Evolutionary conservation across 2,888 invertebrate genomes (phyloP).

Genomic region (Mystacides longicornis): DNA sequence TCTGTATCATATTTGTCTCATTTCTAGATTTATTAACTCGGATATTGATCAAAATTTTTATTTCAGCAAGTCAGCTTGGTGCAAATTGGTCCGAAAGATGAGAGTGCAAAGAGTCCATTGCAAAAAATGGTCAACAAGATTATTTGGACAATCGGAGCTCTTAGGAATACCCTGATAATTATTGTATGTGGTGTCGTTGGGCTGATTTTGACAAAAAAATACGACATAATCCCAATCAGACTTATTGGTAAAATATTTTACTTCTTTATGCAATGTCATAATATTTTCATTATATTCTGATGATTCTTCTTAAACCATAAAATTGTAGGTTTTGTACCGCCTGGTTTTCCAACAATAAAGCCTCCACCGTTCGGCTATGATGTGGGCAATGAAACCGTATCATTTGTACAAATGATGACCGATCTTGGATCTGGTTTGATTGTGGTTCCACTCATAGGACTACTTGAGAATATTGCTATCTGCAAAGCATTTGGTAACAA

Average conservation of each 20-base stretch:
- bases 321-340: conserved; percentile 54
- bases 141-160: conserved; percentile 70
- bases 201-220: conserved; percentile 49
- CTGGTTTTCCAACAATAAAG: conserved; percentile 62
- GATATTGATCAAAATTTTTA: too few species aligned
- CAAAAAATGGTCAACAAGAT: conserved; percentile 57
- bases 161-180: conserved; percentile 80
- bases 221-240: conserved; percentile 52
- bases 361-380: conserved; percentile 60
- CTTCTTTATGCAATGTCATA: not conserved
- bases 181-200: conserved; percentile 66
- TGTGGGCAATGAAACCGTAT: conserved; percentile 52
- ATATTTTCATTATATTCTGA: too few species aligned
- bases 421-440: conserved; percentile 78
- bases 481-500: conserved; percentile 81
- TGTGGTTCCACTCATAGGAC: conserved; percentile 78
- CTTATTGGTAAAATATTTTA: conserved; percentile 53
- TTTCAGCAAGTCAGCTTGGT: conserved; percentile 58
- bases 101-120: conserved; percentile 43
- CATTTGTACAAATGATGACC: conserved; percentile 67
- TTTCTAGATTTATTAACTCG: too few species aligned
- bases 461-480: conserved; percentile 87
- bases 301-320: not conserved
- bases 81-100: conserved; percentile 51
- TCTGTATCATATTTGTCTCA: too few species aligned